These are phyloP conservation scores for Cranoglanis bouderius DNA, from an alignment of 2,113 vertebrate species.

Conservation along the genomic window DNA sequence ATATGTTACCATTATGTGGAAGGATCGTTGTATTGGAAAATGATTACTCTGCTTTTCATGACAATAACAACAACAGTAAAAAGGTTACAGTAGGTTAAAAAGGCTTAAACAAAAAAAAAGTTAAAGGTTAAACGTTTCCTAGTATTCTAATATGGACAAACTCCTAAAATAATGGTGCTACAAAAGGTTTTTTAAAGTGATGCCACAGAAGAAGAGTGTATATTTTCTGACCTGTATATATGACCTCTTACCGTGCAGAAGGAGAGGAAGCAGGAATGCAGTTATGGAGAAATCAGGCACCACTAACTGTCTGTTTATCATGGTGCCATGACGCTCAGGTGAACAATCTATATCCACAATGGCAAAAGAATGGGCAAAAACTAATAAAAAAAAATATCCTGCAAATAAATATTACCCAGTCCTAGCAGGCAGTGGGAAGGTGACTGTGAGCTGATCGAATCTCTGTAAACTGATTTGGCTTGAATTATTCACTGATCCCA, in stretches of 20 bases:
- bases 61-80: background rate
- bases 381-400: slow-evolving; percentile 17
- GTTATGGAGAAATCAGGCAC: slow-evolving; percentile 33
- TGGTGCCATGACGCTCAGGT: slow-evolving; percentile 53
- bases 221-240: background rate
- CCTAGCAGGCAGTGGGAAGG: slow-evolving; percentile 1
- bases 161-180: background rate
- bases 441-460: slow-evolving; percentile 10
- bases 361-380: background rate
- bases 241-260: slow-evolving; percentile 55
- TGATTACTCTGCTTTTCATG: background rate
- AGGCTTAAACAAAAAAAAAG: too few relatives aligned
- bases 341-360: background rate
- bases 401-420: background rate
- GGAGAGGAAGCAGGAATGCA: slow-evolving; percentile 31
- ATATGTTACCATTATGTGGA: background rate
- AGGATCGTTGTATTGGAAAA: background rate
- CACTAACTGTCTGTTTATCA: slow-evolving; percentile 48
- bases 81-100: too few relatives aligned
- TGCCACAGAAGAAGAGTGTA: background rate
- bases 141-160: background rate
- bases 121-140: background rate
- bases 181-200: background rate
- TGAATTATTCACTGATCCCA: slow-evolving; percentile 56
- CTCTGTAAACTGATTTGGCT: slow-evolving; percentile 54